Evolutionary conservation across 2,113 vertebrate species (phyloP).

Genomic region (Parus major): DNA sequence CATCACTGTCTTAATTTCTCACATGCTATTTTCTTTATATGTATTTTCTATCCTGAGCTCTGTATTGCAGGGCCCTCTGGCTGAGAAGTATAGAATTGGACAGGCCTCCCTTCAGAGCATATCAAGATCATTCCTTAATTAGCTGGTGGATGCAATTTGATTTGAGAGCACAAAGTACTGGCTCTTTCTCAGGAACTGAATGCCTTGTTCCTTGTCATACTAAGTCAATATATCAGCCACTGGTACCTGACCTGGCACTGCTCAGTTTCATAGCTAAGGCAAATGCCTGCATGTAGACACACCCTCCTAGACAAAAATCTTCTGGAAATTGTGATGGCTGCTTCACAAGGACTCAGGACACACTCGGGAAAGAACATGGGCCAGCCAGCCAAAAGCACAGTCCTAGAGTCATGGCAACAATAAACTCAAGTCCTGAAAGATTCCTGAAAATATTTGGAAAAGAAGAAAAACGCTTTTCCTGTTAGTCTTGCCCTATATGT

Average conservation of each 20-base stretch:
- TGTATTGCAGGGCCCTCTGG: slow-evolving; percentile 11
- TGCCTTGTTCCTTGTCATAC: not conserved
- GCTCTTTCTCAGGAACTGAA: slow-evolving; percentile 7
- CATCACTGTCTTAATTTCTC: not conserved
- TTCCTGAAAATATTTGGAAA: not conserved
- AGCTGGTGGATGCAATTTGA: not conserved
- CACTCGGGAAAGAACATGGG: not conserved
- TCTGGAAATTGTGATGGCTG: not conserved
- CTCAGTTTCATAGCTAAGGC: not conserved
- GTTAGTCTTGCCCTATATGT: not conserved
- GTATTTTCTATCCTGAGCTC: not conserved
- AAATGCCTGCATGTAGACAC: not conserved
- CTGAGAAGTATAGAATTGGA: slow-evolving; percentile 21
- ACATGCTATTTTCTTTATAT: not conserved
- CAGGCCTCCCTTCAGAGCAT: not conserved
- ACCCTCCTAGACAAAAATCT: not conserved
- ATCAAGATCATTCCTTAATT: slow-evolving; percentile 30
- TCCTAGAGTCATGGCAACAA: not conserved
- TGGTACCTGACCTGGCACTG: not conserved
- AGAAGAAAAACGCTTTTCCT: not conserved
- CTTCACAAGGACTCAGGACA: not conserved
- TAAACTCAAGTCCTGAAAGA: not conserved
- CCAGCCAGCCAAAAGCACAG: not conserved
- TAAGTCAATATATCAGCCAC: not conserved
- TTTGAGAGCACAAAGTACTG: slow-evolving; percentile 6